Evolutionary conservation across 2,797 vertebrate species (phyloP).

Genomic region (Anisognathus igniventris): DNA sequence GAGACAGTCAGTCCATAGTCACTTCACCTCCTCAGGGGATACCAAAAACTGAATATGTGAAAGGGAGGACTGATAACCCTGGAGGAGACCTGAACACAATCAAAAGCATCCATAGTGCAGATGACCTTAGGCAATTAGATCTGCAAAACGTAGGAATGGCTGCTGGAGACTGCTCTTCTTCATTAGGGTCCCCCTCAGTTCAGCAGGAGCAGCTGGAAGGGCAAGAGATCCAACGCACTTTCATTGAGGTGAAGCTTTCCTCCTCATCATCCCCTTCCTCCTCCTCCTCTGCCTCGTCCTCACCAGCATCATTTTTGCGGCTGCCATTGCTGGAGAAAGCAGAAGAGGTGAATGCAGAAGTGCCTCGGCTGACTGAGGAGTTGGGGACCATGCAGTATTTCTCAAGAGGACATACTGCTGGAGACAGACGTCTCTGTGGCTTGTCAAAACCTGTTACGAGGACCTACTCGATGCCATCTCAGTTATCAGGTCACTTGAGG

Average conservation of each 20-base stretch:
- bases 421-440: slow-evolving; percentile 32
- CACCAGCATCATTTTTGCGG: slow-evolving; percentile 44
- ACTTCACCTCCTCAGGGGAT: slow-evolving; percentile 2
- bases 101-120: slow-evolving; percentile 4
- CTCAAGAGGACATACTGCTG: rapidly evolving
- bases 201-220: slow-evolving; percentile 51
- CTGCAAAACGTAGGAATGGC: background rate
- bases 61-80: background rate
- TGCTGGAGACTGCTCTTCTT: background rate
- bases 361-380: background rate
- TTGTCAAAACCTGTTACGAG: slow-evolving; percentile 68
- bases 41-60: background rate
- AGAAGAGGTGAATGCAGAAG: background rate
- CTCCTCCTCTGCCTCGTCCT: slow-evolving; percentile 59
- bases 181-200: background rate
- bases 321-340: slow-evolving; percentile 27
- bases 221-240: slow-evolving; percentile 75
- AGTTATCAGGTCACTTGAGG: slow-evolving; percentile 65
- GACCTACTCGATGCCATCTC: slow-evolving; percentile 78
- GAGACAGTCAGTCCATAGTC: slow-evolving; percentile 24
- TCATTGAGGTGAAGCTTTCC: slow-evolving; percentile 80
- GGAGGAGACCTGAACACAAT: background rate
- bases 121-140: background rate
- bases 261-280: slow-evolving; percentile 64
- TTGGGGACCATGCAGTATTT: background rate